These are phyloP conservation scores for Dione juno DNA, from an alignment of 2,888 invertebrate species.

Conservation along the genomic window DNA sequence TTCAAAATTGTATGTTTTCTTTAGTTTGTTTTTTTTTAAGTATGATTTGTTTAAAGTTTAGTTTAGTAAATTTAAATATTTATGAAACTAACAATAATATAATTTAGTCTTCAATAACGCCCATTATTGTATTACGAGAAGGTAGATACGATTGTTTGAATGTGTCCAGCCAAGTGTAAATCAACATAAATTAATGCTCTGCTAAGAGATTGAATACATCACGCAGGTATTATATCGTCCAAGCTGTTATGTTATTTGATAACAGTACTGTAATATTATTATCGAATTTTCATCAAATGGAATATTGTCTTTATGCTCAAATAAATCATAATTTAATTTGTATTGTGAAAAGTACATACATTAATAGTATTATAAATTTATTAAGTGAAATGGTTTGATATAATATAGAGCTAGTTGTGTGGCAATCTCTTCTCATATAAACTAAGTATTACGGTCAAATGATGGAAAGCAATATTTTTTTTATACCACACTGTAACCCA, in stretches of 20 bases:
- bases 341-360: too few relatives aligned
- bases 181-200: neutral
- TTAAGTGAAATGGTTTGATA: neutral
- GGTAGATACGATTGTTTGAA: constrained; percentile 3
- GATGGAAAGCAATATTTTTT: too few relatives aligned
- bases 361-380: too few relatives aligned
- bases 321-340: neutral
- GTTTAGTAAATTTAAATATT: too few relatives aligned
- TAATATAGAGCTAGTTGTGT: too few relatives aligned
- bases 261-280: neutral
- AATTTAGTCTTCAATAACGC: neutral
- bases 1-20: too few relatives aligned
- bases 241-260: neutral
- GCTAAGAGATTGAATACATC: constrained; percentile 1
- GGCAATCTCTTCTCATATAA: neutral
- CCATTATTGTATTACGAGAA: constrained; percentile 7
- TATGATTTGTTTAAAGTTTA: too few relatives aligned
- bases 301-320: neutral
- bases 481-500: too few relatives aligned
- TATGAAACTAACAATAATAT: neutral
- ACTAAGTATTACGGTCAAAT: neutral
- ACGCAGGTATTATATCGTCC: constrained; percentile 13
- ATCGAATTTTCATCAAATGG: neutral
- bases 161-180: constrained; percentile 4
- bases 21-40: too few relatives aligned